Evolutionary conservation across 2,113 vertebrate species (phyloP), one percentile per base, ranked within the genome.

Genomic region (Nerophis lumbriciformis): DNA sequence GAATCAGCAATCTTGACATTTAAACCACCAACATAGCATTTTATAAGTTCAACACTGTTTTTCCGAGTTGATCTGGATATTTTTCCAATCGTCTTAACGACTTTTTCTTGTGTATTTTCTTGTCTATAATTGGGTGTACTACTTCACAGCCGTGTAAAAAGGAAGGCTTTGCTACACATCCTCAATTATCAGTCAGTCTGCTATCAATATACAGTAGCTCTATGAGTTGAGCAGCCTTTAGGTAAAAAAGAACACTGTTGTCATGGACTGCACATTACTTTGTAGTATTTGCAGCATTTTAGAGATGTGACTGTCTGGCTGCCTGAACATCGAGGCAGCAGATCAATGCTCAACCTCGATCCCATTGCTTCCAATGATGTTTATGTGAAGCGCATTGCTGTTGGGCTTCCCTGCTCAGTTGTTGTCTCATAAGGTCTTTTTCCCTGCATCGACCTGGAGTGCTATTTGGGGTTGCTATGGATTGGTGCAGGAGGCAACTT

Each of bases 311-410:
- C 58, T 66, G 61, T 38, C 68, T 57, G 49, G 64, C 72, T 67
- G 57, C 64, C 73, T 70, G 69, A 73, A 67, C 77, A 59, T 61
- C 28, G 35, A 77, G 80, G 60, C 53, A 56, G 66, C 75, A 72
- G 81, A 85, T 86, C 83, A 77, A 81, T 86, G 85, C 69, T 66
- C 75, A 83, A 72, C 69, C 68, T 56, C 63, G 66, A 51, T 28
- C 66, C 61, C 37, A 50, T 58, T 28, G 78, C 74, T 81, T 79
- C 67, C 64, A 63, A 72, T 48, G 45, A 68, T 82, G 83, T 81
- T 86, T 75, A 80, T 80, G 80, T 80, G 78, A 72, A 79, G 73
- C 68, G 21, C 67, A 71, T 79, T 66, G 70, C 81, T 65, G 12
- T 60, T 70, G 85, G 79, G 76, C 79, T 69, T 62, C 69, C 68